A percentile compares a stretch with the other conserved stretches of the same genome.
Conservation (phyloP, 2,797 vertebrate genomes). For the Lagocephalus sceleratus region DNA sequence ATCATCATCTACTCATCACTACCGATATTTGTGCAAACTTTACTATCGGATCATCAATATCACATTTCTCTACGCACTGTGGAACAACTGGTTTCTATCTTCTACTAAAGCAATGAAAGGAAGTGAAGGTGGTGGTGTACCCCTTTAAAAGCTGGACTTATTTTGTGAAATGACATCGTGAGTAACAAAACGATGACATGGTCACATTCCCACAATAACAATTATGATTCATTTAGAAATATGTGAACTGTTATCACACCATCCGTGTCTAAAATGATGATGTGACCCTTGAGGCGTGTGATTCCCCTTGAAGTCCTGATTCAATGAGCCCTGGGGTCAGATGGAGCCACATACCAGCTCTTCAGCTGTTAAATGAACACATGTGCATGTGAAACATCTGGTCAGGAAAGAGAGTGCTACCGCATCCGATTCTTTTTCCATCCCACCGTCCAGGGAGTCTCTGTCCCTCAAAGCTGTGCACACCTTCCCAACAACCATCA, state of each 20-base stretch:
- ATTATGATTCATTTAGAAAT: slow-evolving; percentile 17
- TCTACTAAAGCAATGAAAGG: too few species aligned
- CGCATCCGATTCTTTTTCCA: slow-evolving; percentile 26
- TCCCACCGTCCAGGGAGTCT: slow-evolving; percentile 33
- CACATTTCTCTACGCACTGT: too few species aligned
- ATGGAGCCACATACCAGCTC: not conserved
- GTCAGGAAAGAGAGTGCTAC: slow-evolving; percentile 11
- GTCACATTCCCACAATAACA: not conserved
- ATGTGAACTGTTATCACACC: slow-evolving; percentile 6
- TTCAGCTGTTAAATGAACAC: slow-evolving; percentile 24
- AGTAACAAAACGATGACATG: not conserved
- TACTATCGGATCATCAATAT: too few species aligned
- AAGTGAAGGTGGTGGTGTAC: too few species aligned
- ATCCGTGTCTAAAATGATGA: slow-evolving; percentile 30
- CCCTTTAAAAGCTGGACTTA: too few species aligned
- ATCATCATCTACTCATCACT: too few species aligned
- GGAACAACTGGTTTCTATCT: too few species aligned
- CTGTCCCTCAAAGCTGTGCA: slow-evolving; percentile 17
- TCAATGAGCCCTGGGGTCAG: slow-evolving; percentile 22
- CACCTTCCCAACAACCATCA: slow-evolving; percentile 41
- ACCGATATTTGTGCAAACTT: too few species aligned
- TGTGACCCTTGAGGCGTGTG: slow-evolving; percentile 19
- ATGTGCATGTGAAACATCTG: slow-evolving; percentile 39
- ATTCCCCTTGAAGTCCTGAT: slow-evolving; percentile 41
- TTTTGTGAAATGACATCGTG: too few species aligned